Conservation (phyloP, 2,797 vertebrate genomes). For the Eupleurogrammus muticus region DNA sequence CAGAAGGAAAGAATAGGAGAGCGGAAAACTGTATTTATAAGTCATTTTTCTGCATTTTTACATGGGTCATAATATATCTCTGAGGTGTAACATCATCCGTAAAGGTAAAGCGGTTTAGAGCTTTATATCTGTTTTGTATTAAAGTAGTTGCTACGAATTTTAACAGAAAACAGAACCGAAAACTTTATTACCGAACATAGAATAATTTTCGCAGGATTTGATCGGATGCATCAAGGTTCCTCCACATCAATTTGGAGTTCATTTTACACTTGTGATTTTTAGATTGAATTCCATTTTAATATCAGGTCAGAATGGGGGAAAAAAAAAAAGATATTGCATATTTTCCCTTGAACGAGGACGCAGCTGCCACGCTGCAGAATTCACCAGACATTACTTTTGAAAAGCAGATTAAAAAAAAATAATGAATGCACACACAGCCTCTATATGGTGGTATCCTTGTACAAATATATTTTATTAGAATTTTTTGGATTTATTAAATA, state of each 20-base stretch:
- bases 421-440: background rate
- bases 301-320: constrained; percentile 26
- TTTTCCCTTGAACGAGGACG: background rate
- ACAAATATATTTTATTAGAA: constrained; percentile 12
- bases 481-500: constrained; percentile 25
- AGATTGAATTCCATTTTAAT: constrained; percentile 45
- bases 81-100: background rate
- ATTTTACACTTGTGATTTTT: constrained; percentile 36
- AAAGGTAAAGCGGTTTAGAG: background rate
- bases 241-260: constrained; percentile 27
- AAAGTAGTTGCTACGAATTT: constrained; percentile 2
- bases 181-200: background rate
- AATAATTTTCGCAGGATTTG: constrained; percentile 7
- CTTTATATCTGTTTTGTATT: background rate
- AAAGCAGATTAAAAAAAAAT: background rate
- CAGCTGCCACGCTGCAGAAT: constrained; percentile 1
- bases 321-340: constrained; percentile 29
- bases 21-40: background rate
- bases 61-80: background rate
- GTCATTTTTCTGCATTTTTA: constrained; percentile 1
- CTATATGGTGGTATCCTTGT: background rate
- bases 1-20: background rate
- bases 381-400: background rate
- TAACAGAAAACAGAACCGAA: constrained; percentile 7
- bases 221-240: constrained; percentile 1